phyloP scores from a whole-genome alignment of 1,140 invertebrate genomes.

The Hormaphis cornu region DNA sequence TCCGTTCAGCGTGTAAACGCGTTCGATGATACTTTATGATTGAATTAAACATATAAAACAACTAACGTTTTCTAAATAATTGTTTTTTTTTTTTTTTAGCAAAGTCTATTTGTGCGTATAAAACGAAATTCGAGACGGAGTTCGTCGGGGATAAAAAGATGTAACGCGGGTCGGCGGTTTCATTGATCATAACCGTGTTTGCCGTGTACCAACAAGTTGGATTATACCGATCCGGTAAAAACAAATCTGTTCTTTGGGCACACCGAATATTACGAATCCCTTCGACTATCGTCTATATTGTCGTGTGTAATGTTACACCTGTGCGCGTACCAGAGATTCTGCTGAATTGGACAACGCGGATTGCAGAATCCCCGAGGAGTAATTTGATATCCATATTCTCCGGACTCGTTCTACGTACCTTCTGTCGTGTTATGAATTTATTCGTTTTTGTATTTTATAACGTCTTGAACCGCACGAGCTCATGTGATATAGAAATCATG shows the following conservation, averaged over 20 bases:
- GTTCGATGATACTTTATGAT: no score
- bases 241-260: not conserved
- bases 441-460: slow-evolving; percentile 3
- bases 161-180: no score
- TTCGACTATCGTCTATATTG: not conserved
- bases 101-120: no score
- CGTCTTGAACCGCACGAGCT: not conserved
- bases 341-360: not conserved
- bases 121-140: no score
- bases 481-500: not conserved
- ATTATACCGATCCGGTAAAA: not conserved
- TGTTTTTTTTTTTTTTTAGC: no score
- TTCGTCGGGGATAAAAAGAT: no score
- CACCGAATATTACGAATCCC: not conserved
- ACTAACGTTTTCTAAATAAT: no score
- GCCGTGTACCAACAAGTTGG: no score
- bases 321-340: not conserved
- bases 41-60: no score
- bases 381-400: slow-evolving; percentile 22
- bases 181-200: not conserved
- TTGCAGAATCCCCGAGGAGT: not conserved
- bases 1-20: no score
- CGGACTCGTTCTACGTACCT: not conserved
- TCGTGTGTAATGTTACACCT: not conserved
- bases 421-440: slow-evolving; percentile 18